phyloP scores from a whole-genome alignment of 2,888 invertebrate species.

The Drosophila anomalipes region DNA sequence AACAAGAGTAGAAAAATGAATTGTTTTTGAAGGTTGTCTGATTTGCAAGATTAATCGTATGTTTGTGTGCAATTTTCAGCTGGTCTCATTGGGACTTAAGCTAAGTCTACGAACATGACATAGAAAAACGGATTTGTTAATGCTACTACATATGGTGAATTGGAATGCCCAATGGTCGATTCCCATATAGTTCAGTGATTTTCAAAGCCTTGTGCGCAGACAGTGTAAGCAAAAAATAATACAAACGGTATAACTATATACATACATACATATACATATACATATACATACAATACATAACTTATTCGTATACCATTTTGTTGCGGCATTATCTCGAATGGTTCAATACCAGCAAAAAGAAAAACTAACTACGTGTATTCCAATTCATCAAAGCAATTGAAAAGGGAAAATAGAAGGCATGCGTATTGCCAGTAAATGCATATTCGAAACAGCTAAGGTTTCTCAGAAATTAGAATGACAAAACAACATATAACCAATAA shows the following conservation, averaged over 20 bases:
- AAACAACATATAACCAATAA: conserved; percentile 43
- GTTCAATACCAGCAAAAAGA: conserved; percentile 37
- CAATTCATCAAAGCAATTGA: conserved; percentile 80
- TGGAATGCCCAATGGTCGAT: conserved; percentile 7
- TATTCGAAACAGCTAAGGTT: conserved; percentile 79
- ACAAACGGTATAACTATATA: conserved; percentile 26
- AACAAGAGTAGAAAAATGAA: background rate
- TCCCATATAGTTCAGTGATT: conserved; percentile 25
- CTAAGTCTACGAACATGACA: conserved; percentile 31
- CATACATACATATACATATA: conserved; percentile 28
- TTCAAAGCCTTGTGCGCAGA: conserved; percentile 23
- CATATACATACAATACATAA: conserved; percentile 23
- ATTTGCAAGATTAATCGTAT: background rate
- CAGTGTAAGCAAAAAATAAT: conserved; percentile 32
- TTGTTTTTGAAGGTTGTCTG: background rate
- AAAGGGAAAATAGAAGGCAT: conserved; percentile 56
- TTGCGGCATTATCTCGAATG: conserved; percentile 60
- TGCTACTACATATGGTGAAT: conserved; percentile 18
- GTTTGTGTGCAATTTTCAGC: conserved; percentile 17
- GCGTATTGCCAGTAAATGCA: conserved; percentile 55
- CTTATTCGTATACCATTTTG: conserved; percentile 41
- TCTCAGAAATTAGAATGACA: conserved; percentile 51
- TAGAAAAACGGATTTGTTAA: conserved; percentile 29
- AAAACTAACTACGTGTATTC: conserved; percentile 74
- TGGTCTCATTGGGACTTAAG: conserved; percentile 24